Conservation (phyloP, 2,797 vertebrate species). For the Pangasius krempfi region DNA sequence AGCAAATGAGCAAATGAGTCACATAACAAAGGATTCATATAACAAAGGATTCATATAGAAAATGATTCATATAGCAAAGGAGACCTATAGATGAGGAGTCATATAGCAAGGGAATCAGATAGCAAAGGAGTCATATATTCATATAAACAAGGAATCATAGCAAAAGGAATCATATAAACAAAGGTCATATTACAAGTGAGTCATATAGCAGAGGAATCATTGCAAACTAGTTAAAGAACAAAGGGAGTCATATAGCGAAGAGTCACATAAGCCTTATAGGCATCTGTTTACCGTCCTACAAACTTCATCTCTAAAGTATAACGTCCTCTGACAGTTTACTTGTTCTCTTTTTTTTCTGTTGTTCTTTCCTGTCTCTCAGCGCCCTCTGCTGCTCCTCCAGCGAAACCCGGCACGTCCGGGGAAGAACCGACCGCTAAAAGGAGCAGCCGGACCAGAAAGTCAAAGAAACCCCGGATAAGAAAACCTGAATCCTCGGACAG, state of each 20-base stretch:
- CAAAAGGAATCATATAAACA: too few relatives aligned
- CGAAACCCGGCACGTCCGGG: slow-evolving; percentile 70
- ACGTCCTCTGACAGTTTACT: not conserved
- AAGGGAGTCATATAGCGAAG: not conserved
- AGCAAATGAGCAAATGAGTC: not conserved
- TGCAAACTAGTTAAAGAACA: not conserved
- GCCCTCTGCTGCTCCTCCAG: slow-evolving; percentile 64
- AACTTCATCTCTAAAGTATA: not conserved
- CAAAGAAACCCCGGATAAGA: slow-evolving; percentile 84
- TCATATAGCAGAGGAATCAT: not conserved
- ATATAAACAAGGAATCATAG: too few relatives aligned
- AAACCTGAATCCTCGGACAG: slow-evolving; percentile 87
- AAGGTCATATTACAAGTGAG: not conserved
- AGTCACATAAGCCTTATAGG: not conserved
- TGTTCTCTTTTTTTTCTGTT: not conserved
- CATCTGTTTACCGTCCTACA: not conserved
- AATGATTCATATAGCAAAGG: too few relatives aligned
- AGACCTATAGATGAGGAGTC: not conserved
- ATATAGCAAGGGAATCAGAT: not conserved
- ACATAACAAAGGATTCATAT: too few relatives aligned
- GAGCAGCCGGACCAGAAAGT: slow-evolving; percentile 82
- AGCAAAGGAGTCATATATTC: not conserved
- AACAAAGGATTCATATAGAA: not conserved
- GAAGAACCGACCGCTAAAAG: slow-evolving; percentile 79
- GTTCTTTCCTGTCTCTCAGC: slow-evolving; percentile 42